Evolutionary conservation across 2,797 vertebrate species (phyloP).

Genomic region (Syngnathus rostellatus): DNA sequence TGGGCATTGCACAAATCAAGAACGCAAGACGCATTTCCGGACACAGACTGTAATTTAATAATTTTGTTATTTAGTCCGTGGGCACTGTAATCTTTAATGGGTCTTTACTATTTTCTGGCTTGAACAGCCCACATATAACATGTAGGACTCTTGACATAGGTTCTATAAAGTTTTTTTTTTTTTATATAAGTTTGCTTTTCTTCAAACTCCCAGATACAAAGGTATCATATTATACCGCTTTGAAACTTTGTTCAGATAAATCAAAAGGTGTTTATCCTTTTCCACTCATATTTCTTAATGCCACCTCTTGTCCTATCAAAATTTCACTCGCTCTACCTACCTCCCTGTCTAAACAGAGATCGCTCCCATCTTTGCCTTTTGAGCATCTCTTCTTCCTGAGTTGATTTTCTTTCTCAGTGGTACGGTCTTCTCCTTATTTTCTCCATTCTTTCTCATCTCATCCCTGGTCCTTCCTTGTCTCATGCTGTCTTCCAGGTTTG

Average conservation of each 20-base stretch:
- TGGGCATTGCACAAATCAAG: background rate
- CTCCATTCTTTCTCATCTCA: conserved; percentile 37
- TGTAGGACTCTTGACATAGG: background rate
- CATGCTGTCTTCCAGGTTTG: conserved; percentile 14
- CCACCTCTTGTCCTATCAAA: conserved; percentile 35
- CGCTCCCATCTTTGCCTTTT: conserved; percentile 9
- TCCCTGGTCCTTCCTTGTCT: conserved; percentile 23
- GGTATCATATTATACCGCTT: background rate
- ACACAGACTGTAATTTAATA: background rate
- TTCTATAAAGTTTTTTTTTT: background rate
- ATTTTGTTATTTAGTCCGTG: background rate
- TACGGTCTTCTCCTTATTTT: conserved; percentile 17
- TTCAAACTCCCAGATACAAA: background rate
- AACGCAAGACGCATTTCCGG: background rate
- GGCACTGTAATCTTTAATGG: background rate
- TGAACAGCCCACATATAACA: background rate
- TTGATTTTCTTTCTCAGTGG: background rate
- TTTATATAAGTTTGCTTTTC: background rate
- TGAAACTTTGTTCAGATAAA: background rate
- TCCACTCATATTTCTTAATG: conserved; percentile 29
- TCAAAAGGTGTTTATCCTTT: conserved; percentile 4
- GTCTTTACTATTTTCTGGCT: background rate
- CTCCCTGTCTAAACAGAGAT: conserved; percentile 11
- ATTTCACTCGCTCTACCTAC: conserved; percentile 28
- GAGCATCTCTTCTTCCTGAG: conserved; percentile 15